Percentiles rank a stretch among this genome's conserved stretches.
Conservation (phyloP, 2,797 vertebrate genomes). For the Catamblyrhynchus diadema region DNA sequence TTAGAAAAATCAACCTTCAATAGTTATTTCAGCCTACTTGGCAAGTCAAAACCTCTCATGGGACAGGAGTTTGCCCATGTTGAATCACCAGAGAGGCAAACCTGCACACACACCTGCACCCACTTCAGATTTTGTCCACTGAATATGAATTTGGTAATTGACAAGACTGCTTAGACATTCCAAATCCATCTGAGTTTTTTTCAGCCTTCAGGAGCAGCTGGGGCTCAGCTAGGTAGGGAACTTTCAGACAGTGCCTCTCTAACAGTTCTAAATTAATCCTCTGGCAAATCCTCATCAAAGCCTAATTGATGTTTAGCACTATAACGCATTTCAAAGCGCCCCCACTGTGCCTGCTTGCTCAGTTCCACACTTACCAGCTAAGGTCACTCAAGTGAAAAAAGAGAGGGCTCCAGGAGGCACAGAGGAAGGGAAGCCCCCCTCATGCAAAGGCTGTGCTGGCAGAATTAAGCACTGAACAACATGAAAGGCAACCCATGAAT, state of each 20-base stretch:
- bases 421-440: background rate
- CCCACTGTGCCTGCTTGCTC: background rate
- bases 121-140: background rate
- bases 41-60: background rate
- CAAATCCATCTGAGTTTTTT: background rate
- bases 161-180: background rate
- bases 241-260: background rate
- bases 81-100: background rate
- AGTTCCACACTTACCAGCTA: background rate
- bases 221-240: background rate
- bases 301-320: background rate
- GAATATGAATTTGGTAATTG: background rate
- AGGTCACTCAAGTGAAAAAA: background rate
- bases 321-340: background rate
- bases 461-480: background rate
- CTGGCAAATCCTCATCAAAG: slow-evolving; percentile 1
- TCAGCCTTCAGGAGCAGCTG: background rate
- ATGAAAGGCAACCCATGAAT: background rate
- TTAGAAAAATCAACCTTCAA: background rate
- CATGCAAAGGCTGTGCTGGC: background rate
- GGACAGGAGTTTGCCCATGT: background rate
- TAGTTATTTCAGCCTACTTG: background rate
- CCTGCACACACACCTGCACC: background rate
- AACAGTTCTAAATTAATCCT: background rate
- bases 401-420: background rate